Percentiles rank a stretch among this genome's conserved stretches.
phyloP scores from a whole-genome alignment of 2,797 vertebrate species.

The Apodemus agrarius region DNA sequence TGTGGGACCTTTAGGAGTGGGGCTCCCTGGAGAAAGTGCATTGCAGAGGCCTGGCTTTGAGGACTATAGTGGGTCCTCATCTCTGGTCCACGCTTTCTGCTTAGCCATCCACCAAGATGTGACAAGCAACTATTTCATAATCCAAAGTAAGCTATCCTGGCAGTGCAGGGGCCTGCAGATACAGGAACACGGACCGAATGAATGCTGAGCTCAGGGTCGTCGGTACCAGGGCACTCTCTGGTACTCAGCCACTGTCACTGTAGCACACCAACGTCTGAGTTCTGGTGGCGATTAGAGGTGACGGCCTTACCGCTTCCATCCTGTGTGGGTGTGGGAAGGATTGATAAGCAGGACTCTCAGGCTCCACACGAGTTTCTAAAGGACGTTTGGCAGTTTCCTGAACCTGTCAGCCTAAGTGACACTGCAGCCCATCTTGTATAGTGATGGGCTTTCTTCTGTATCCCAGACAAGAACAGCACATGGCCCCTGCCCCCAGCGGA shows the following conservation, averaged over 20 bases:
- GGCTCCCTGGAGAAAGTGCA: neutral
- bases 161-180: neutral
- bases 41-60: neutral
- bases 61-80: neutral
- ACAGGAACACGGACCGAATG: neutral
- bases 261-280: neutral
- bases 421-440: neutral
- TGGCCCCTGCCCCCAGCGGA: neutral
- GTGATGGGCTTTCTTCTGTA: constrained; percentile 19
- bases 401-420: constrained; percentile 42
- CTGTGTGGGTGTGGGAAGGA: neutral
- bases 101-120: neutral
- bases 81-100: neutral
- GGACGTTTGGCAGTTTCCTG: constrained; percentile 24
- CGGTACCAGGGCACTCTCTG: neutral
- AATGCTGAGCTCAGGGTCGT: neutral
- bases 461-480: constrained; percentile 18
- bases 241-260: neutral
- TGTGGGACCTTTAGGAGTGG: neutral
- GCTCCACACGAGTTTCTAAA: neutral
- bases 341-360: constrained; percentile 40
- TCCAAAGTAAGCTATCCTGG: constrained; percentile 10
- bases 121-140: neutral
- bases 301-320: neutral
- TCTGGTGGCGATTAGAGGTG: neutral